A percentile compares a stretch with the other conserved stretches of the same genome.
Conservation (phyloP, 2,797 vertebrate genomes). For the Glossophaga mutica region DNA sequence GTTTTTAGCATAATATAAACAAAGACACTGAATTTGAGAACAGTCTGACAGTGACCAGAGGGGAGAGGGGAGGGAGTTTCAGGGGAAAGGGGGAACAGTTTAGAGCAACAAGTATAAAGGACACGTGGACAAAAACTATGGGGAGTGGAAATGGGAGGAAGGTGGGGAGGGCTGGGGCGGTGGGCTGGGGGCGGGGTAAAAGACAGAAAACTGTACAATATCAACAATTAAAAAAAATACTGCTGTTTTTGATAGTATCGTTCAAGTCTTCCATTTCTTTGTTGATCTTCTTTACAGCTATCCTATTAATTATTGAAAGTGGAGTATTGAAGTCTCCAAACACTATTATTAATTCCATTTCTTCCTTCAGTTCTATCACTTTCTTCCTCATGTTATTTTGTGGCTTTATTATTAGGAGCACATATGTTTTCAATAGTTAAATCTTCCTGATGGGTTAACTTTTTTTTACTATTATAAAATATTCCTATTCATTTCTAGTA, state of each 20-base stretch:
- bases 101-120: too few species aligned
- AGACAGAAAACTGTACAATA: too few species aligned
- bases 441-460: neutral
- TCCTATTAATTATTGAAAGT: neutral
- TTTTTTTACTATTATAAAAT: slow-evolving; percentile 20
- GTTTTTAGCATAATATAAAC: too few species aligned
- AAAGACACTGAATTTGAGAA: too few species aligned
- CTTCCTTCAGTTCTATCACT: neutral
- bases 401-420: neutral
- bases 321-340: neutral
- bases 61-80: too few species aligned
- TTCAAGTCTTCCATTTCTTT: neutral
- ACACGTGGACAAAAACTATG: too few species aligned
- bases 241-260: neutral
- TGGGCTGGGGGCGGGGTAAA: too few species aligned
- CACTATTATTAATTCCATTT: neutral
- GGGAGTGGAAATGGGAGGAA: too few species aligned
- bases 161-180: too few species aligned
- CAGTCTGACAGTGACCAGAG: too few species aligned
- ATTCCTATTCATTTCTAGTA: neutral
- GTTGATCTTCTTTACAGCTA: neutral
- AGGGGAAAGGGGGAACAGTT: too few species aligned
- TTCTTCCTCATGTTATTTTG: neutral
- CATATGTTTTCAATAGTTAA: slow-evolving; percentile 14
- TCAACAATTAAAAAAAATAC: too few species aligned